Base-by-base conservation (phyloP, 2,888 invertebrate species). In the Chrysolina haemoptera region DNA sequence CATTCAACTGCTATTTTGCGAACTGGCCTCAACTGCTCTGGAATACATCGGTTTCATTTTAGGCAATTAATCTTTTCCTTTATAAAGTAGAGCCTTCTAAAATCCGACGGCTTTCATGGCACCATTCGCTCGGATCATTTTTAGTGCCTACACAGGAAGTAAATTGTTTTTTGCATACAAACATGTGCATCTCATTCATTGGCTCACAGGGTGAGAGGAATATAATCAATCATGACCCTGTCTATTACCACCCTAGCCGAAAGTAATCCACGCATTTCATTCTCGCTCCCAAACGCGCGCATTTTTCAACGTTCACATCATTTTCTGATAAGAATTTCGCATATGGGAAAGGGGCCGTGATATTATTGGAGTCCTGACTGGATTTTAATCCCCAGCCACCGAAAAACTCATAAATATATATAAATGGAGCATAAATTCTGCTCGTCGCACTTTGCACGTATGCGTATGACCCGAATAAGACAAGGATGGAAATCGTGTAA, bases 291-390 rank as follows among this genome's bases (percentile, higher is more conserved):
- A 79, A 77, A 80, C 81, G 77, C 22, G 53, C 76, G 79, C 81
- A 84, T 84, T 84, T 85, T 85, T 84, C 84, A 84, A 79, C 81
- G 81, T 79, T 79, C 80, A 78, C 82, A 83, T 84, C 84, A 82
- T 83, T 84, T 84, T 83, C 83, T 83, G 84, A 84, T 84, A 83
- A 83, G 82, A 79, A 81, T 82, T 83, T 81, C 82, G 81, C 82
- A 77, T 76, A 78, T 78, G 81, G 79, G 78, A 76, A 78, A 53
- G 12, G 76, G 79, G 71, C 69, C 76, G 79, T 78, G 81, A 81
- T 81, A 82, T 82, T 82, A 81, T 79, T 80, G 79, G 79, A 79
- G 76, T 79, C 79, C 78, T 76, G 78, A 75, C 79, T 76, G 78
- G 79, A 82, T 82, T 82, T 82, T 79, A 82, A 82, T 81, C 81